phyloP scores from a whole-genome alignment of 2,797 vertebrate species.

The Lateolabrax maculatus region DNA sequence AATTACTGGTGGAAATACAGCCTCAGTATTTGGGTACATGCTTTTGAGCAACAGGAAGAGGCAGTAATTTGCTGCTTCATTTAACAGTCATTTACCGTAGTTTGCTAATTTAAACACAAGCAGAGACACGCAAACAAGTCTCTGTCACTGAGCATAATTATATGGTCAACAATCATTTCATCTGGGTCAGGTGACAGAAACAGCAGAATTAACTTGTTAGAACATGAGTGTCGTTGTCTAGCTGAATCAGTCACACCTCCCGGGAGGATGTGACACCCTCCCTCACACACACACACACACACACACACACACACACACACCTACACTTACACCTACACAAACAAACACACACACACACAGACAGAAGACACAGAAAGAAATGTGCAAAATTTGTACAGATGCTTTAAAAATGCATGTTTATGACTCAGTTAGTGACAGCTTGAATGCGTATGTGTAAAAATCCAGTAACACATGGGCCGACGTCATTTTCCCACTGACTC shows the following conservation, averaged over 20 bases:
- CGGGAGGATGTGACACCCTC: neutral
- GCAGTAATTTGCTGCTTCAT: slow-evolving; percentile 58
- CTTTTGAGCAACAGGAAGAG: slow-evolving; percentile 10
- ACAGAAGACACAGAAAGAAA: neutral
- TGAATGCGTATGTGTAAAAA: neutral
- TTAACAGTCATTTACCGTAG: slow-evolving; percentile 44
- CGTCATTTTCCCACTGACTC: neutral
- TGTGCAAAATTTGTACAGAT: neutral
- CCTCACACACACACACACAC: neutral
- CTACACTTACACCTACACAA: too few relatives aligned
- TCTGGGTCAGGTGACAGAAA: slow-evolving; percentile 44
- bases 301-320: neutral
- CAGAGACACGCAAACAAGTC: slow-evolving; percentile 32
- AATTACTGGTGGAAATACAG: neutral
- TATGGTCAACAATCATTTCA: slow-evolving; percentile 52
- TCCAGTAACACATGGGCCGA: neutral
- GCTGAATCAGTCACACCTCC: slow-evolving; percentile 39
- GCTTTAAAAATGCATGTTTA: neutral
- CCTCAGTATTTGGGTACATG: neutral
- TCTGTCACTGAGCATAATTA: slow-evolving; percentile 39
- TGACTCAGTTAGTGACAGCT: neutral
- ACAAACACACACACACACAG: neutral
- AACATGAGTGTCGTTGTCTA: slow-evolving; percentile 26
- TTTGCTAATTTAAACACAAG: slow-evolving; percentile 44
- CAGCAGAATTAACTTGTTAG: slow-evolving; percentile 34